Evolutionary conservation across 2,113 vertebrate species (phyloP).

Genomic region (Periophthalmus modestus): DNA sequence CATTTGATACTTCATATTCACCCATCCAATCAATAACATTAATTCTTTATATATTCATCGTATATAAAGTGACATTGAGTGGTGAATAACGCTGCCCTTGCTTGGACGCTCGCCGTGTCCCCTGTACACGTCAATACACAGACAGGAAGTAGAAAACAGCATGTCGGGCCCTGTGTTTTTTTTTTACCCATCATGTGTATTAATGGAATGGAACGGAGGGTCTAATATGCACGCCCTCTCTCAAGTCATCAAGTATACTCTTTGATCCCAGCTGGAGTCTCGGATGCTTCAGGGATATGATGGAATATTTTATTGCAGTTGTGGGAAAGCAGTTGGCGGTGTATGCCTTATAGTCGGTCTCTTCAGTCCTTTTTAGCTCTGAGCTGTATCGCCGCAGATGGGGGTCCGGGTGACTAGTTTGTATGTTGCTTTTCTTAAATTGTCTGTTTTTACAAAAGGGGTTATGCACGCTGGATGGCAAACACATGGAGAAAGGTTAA

Average conservation of each 20-base stretch:
- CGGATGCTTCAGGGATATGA: constrained; percentile 65
- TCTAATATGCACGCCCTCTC: constrained; percentile 50
- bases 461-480: constrained; percentile 9
- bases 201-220: constrained; percentile 59
- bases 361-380: constrained; percentile 42
- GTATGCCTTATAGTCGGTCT: constrained; percentile 35
- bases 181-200: constrained; percentile 28
- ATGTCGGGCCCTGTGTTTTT: constrained; percentile 32
- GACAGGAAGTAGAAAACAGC: constrained; percentile 45
- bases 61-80: not conserved
- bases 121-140: constrained; percentile 26
- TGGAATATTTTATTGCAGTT: constrained; percentile 71
- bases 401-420: constrained; percentile 58
- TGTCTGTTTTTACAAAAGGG: constrained; percentile 51
- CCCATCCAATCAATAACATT: not conserved
- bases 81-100: not conserved
- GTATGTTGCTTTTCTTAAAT: constrained; percentile 54
- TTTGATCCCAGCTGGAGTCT: constrained; percentile 74
- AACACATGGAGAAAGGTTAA: not conserved
- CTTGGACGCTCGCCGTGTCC: constrained; percentile 3
- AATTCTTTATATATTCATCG: constrained; percentile 1
- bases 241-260: constrained; percentile 56
- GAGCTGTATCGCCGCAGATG: constrained; percentile 57
- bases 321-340: constrained; percentile 46
- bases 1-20: not conserved